Conservation (phyloP, 2,888 invertebrate species). For the Rambutsinella grinnellia region DNA sequence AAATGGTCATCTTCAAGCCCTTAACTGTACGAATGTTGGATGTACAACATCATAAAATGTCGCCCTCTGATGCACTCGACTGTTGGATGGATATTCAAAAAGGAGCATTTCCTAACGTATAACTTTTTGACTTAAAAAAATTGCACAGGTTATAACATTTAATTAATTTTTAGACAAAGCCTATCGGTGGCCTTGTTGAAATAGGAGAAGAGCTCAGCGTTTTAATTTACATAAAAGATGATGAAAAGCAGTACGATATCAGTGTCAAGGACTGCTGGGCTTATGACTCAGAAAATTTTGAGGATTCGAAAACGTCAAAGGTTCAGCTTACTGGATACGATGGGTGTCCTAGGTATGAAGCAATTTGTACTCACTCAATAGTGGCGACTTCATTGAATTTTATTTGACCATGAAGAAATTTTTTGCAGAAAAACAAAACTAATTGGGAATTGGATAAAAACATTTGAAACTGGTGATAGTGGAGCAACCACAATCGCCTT, state of each 20-base stretch:
- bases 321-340: conserved; percentile 77
- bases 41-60: conserved; percentile 75
- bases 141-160: conserved; percentile 6
- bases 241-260: conserved; percentile 76
- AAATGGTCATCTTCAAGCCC: conserved; percentile 72
- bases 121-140: conserved; percentile 2
- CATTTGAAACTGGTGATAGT: conserved; percentile 73
- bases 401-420: too few relatives aligned
- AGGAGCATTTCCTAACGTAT: conserved; percentile 78
- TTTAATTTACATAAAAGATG: conserved; percentile 78
- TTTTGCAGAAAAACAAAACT: conserved; percentile 75
- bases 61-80: conserved; percentile 74
- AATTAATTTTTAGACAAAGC: conserved; percentile 72
- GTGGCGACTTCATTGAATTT: too few relatives aligned
- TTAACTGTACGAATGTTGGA: conserved; percentile 80
- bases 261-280: conserved; percentile 82
- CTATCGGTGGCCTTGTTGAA: conserved; percentile 76
- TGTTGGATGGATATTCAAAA: conserved; percentile 85
- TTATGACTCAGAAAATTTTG: conserved; percentile 77
- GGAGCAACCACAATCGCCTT: conserved; percentile 78
- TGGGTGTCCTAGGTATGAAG: conserved; percentile 77
- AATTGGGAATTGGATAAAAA: conserved; percentile 77
- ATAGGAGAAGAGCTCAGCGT: conserved; percentile 80
- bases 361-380: too few relatives aligned
- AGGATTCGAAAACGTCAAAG: conserved; percentile 73